Base-by-base conservation (phyloP, 2,888 invertebrate genomes). In the Cephonodes hylas region DNA sequence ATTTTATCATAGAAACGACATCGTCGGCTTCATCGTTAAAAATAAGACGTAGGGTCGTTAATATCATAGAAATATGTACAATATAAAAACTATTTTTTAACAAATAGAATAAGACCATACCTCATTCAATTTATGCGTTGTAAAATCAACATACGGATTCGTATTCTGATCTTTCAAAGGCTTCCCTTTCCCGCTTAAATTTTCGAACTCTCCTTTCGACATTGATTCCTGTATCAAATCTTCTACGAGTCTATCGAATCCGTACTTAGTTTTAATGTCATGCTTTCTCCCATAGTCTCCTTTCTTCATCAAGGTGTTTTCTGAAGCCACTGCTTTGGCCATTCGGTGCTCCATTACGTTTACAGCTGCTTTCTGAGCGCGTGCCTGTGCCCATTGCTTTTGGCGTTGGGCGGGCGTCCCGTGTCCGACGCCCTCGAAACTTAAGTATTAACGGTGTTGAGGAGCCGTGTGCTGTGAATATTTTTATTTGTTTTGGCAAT, bases 191-290 rank as follows among this genome's bases (percentile, higher is more conserved):
- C 97, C 97, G 27, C 94, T 93, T 3, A 98, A 88, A 84, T 98
- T 97, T 70, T 95, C 95, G 85, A 98, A 98, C 76, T 98, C 97
- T 0, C 98, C 98, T 83, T 95, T 96, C 0, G 95, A 95, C 94
- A 98, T 98, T 0, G 98, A 96, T 79, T 98, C 97, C 75, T 97
- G 97, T 68, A 98, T 98, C 64, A 97, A 91, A 92, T 98, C 98
- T 83, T 98, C 98, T 0, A 98, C 98, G 0, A 98, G 88, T 60
- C 98, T 94, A 67, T 98, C 98, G 73, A 97, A 95, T 0, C 97
- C 97, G 78, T 95, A 95, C 90, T 96, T 96, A 0, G 96, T 96
- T 90, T 96, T 96, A 20, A 95, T 95, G 71, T 96, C 96, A 85
- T 95, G 95, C 72, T 93, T 94, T 59, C 92, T 92, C 60, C 92